Conservation (phyloP, 2,888 invertebrate species). For the Deilephila elpenor region DNA sequence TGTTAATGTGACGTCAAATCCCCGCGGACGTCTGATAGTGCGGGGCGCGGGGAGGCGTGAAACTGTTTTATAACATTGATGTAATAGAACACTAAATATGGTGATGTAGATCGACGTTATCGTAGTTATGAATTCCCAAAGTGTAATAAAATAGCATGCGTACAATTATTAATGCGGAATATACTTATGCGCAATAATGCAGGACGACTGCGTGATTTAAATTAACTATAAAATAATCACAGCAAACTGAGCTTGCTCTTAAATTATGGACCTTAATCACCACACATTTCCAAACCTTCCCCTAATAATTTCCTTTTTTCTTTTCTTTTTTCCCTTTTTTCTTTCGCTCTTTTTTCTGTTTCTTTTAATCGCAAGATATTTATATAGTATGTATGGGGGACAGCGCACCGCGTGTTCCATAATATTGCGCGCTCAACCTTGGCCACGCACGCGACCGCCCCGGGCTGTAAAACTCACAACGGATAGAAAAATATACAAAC, state of each 20-base stretch:
- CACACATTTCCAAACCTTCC: not conserved
- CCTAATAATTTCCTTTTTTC: too few species aligned
- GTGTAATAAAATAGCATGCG: too few species aligned
- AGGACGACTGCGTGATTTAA: too few species aligned
- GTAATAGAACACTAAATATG: too few species aligned
- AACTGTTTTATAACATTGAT: not conserved
- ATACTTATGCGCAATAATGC: too few species aligned
- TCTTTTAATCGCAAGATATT: not conserved
- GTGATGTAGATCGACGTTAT: too few species aligned
- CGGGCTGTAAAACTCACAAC: not conserved
- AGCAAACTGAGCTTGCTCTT: too few species aligned
- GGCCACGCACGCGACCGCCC: slow-evolving; percentile 15
- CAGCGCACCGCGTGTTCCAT: not conserved
- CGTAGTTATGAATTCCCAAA: too few species aligned
- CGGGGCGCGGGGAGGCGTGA: not conserved
- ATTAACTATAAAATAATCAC: too few species aligned
- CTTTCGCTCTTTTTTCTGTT: too few species aligned
- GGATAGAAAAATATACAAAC: slow-evolving; percentile 15
- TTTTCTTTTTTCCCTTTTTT: too few species aligned
- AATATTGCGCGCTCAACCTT: slow-evolving; percentile 10
- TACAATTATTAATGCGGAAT: too few species aligned
- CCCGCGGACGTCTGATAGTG: not conserved
- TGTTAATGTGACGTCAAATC: not conserved
- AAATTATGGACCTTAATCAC: not conserved
- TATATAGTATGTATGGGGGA: not conserved